Evolutionary conservation across 2,888 invertebrate species (phyloP).

Genomic region (Noctua janthina): DNA sequence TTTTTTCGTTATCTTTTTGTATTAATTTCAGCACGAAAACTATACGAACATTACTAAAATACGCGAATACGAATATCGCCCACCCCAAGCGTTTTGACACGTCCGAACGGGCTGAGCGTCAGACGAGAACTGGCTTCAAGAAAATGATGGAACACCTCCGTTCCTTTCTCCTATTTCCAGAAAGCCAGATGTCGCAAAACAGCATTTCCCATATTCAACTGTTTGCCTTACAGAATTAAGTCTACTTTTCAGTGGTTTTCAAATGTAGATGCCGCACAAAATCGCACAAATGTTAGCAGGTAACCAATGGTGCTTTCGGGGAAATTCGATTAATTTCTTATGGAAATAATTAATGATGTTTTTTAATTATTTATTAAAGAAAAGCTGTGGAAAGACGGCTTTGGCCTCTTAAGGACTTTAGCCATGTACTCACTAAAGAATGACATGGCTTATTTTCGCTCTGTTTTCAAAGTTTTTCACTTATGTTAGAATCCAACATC

Average conservation of each 20-base stretch:
- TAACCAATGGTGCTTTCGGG: conserved; percentile 71
- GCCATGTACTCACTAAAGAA: background rate
- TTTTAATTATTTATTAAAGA: conserved; percentile 74
- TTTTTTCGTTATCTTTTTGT: background rate
- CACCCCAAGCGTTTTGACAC: conserved; percentile 47
- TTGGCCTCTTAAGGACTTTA: conserved; percentile 13
- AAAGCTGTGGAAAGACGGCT: conserved; percentile 18
- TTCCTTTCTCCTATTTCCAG: conserved; percentile 65
- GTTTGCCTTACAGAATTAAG: background rate
- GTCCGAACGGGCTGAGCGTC: conserved; percentile 67
- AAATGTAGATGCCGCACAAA: conserved; percentile 44
- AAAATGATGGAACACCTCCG: conserved; percentile 81
- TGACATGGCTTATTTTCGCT: background rate
- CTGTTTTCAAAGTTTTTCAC: background rate
- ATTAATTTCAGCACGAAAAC: conserved; percentile 52
- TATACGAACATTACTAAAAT: conserved; percentile 50
- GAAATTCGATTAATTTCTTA: conserved; percentile 72
- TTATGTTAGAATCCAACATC: background rate
- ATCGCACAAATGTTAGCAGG: conserved; percentile 76
- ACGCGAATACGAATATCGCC: conserved; percentile 60
- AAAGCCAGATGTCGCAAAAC: conserved; percentile 71
- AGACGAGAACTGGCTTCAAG: conserved; percentile 76
- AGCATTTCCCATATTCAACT: conserved; percentile 36
- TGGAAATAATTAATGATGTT: conserved; percentile 74
- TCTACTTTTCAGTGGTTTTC: conserved; percentile 4